These are phyloP conservation scores for Oedothorax gibbosus DNA, from an alignment of 1,140 invertebrate genomes.

Conservation along the genomic window DNA sequence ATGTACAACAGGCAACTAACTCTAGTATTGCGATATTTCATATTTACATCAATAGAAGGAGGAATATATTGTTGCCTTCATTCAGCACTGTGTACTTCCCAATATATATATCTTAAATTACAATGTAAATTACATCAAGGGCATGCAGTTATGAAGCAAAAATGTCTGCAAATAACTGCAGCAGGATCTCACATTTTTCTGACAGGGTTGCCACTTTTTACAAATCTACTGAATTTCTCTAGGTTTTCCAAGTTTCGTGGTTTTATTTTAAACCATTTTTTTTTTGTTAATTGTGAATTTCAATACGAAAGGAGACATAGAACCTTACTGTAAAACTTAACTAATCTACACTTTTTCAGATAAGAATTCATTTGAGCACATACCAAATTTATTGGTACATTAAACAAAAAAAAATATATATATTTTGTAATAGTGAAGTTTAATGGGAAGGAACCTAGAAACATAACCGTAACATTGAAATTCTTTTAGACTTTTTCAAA, in stretches of 20 bases:
- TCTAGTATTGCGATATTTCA: conserved; percentile 52
- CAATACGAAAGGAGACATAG: no score
- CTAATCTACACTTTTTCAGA: no score
- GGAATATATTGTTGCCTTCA: conserved; percentile 47
- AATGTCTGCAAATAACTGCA: conserved; percentile 51
- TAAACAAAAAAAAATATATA: no score
- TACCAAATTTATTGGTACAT: no score
- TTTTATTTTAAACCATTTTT: no score
- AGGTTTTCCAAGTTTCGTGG: not conserved
- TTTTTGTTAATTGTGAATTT: no score
- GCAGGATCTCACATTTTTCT: conserved; percentile 11
- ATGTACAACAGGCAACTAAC: conserved; percentile 20
- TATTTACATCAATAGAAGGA: conserved; percentile 57
- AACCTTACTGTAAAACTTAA: no score
- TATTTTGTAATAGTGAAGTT: no score
- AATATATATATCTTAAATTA: conserved; percentile 57
- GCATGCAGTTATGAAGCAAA: conserved; percentile 57
- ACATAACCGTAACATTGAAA: no score
- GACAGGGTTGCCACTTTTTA: not conserved
- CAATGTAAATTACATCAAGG: conserved; percentile 59
- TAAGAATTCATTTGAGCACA: no score
- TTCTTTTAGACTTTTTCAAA: no score
- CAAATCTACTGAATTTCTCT: conserved; percentile 12
- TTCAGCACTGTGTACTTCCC: conserved; percentile 26
- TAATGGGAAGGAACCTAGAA: no score